phyloP scores from a whole-genome alignment of 1,140 invertebrate species.

The Oscheius sp. region DNA sequence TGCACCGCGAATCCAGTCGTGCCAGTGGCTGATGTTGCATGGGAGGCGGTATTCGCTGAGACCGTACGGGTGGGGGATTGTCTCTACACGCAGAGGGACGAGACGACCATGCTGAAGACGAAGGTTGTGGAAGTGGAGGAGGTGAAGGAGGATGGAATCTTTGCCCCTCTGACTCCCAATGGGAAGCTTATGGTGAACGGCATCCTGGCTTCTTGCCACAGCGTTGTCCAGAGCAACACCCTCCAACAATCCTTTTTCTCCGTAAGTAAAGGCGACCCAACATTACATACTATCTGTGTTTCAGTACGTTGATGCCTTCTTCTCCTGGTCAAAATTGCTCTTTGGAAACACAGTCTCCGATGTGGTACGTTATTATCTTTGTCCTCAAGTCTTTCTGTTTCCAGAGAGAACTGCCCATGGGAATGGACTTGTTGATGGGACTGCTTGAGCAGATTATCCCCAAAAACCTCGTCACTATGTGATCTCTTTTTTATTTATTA shows the following conservation, averaged over 20 bases:
- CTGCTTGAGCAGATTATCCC: constrained; percentile 26
- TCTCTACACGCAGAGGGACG: constrained; percentile 15
- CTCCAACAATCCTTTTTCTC: constrained; percentile 31
- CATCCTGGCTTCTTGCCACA: constrained; percentile 39
- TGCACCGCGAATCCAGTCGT: constrained; percentile 9
- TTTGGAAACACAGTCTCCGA: constrained; percentile 6
- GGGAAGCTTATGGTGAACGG: constrained; percentile 35
- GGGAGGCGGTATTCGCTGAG: constrained; percentile 33
- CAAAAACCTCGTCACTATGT: constrained; percentile 34
- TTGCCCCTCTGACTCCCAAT: constrained; percentile 29
- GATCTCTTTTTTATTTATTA: no score
- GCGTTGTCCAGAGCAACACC: constrained; percentile 24
- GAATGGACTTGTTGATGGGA: constrained; percentile 26
- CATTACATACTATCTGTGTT: neutral
- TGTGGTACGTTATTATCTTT: neutral
- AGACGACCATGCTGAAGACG: constrained; percentile 13
- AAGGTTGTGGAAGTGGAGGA: constrained; percentile 1
- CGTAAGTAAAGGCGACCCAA: neutral
- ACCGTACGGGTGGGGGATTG: constrained; percentile 34
- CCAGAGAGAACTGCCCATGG: constrained; percentile 19
- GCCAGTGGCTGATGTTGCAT: neutral
- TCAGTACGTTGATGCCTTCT: constrained; percentile 13
- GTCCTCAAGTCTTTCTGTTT: neutral
- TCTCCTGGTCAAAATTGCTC: neutral
- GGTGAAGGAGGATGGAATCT: constrained; percentile 32